Conservation (phyloP, 2,113 vertebrate species). For the Lasiurus borealis region DNA sequence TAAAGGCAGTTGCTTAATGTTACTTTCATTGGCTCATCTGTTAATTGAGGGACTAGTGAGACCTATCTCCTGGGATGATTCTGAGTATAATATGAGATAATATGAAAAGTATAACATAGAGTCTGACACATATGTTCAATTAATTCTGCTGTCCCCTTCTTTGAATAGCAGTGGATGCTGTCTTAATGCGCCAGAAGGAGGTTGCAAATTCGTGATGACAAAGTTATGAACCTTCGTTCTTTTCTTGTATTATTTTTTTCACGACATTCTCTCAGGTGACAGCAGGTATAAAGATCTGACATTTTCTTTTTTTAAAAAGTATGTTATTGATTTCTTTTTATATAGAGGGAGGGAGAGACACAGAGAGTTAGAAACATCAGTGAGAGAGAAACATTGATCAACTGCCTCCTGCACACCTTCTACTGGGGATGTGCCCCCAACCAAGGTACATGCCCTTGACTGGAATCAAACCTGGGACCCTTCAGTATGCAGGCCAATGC, state of each 20-base stretch:
- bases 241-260: background rate
- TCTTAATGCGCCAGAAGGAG: background rate
- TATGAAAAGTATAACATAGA: background rate
- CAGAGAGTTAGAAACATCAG: too few relatives aligned
- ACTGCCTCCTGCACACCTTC: too few relatives aligned
- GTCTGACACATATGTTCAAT: background rate
- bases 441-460: too few relatives aligned
- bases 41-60: background rate
- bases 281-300: background rate
- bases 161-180: background rate
- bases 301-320: background rate
- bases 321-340: too few relatives aligned
- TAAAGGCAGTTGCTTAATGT: background rate
- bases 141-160: background rate
- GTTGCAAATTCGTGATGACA: background rate
- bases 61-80: background rate
- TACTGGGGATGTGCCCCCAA: too few relatives aligned
- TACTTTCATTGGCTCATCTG: conserved; percentile 27
- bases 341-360: too few relatives aligned
- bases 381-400: too few relatives aligned
- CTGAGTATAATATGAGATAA: background rate
- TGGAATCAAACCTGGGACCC: too few relatives aligned
- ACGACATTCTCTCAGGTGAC: background rate
- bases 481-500: too few relatives aligned
- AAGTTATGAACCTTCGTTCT: background rate